Evolutionary conservation across 2,888 invertebrate genomes (phyloP).

Genomic region (Eretmocerus hayati): DNA sequence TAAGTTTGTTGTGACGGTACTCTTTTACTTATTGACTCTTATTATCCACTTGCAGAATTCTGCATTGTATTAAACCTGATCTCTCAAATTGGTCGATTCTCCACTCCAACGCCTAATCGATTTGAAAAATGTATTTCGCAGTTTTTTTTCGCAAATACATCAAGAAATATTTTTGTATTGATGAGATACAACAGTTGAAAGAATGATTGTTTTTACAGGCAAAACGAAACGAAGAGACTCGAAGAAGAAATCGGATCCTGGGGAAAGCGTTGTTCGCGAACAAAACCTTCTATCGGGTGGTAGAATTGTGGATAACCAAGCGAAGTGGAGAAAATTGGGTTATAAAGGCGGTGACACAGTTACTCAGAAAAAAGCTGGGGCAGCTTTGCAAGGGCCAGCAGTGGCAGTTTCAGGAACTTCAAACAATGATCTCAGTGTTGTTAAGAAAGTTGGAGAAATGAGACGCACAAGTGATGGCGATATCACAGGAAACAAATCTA

Average conservation of each 20-base stretch:
- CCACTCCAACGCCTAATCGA: no score
- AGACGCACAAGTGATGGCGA: constrained; percentile 52
- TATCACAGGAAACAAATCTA: constrained; percentile 25
- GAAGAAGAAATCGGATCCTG: constrained; percentile 54
- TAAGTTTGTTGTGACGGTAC: not conserved
- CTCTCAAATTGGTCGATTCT: no score
- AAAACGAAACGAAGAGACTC: constrained; percentile 53
- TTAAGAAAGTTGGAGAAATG: constrained; percentile 41
- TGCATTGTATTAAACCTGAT: no score
- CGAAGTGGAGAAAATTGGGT: constrained; percentile 42
- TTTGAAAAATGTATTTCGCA: no score
- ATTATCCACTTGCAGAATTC: not conserved
- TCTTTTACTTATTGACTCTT: not conserved
- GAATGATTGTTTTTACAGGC: constrained; percentile 26
- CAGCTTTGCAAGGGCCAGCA: constrained; percentile 3
- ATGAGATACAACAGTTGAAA: no score
- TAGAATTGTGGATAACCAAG: constrained; percentile 42
- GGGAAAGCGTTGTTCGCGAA: constrained; percentile 50
- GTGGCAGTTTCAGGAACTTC: not conserved
- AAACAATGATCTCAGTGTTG: constrained; percentile 46
- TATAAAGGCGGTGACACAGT: constrained; percentile 36
- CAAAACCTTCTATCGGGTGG: constrained; percentile 47
- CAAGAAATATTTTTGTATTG: no score
- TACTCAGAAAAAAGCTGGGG: constrained; percentile 41
- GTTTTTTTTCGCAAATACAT: no score